Evolutionary conservation across 2,797 vertebrate genomes (phyloP), one percentile per base, ranked within the genome.

Genomic region (Melanotaenia maccullochi): DNA sequence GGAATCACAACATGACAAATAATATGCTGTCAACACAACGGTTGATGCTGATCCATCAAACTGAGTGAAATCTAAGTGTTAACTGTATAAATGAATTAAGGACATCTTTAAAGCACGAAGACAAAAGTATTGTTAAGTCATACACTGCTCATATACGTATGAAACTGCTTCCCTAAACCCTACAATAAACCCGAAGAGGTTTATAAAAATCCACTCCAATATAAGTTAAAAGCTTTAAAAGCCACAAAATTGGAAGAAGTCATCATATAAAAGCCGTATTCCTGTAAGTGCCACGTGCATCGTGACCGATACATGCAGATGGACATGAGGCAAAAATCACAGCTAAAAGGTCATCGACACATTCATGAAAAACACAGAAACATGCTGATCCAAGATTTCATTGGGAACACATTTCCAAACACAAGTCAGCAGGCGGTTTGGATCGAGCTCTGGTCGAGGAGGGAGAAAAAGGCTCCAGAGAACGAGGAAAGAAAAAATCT

Each of bases 341-440:
- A 22, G 24, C 70, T 60, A 61, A 65, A 28, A 66, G 65, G 42
- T 28, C 52, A 16, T 13, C 0, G 14, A 30, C 52, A 55, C 52
- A 68, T 28, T 32, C 13, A 30, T n/a, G 9, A 38, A 28, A 69
- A 38, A 47, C 28, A 42, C 75, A 54, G 38, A 60, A 0, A 58
- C n/a, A 71, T 36, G 28, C 12, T 20, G 3, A 79, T 79, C 68
- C 71, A 86, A 67, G 63, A 63, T 73, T 42, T 84, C 56, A 79
- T 88, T 87, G 64, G 42, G 63, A 84, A 81, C 57, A 79, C 16
- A 77, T 88, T 90, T 89, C 75, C 78, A 33, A 30, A 86, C 71
- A 81, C 73, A 81, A 82, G 47, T 68, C 79, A 80, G 75, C 54
- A 9, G 77, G 79, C 70, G n/a, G 65, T 85, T 83, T 87, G 78